Base-by-base conservation (phyloP, 2,113 vertebrate genomes). In the Catagonus wagneri region DNA sequence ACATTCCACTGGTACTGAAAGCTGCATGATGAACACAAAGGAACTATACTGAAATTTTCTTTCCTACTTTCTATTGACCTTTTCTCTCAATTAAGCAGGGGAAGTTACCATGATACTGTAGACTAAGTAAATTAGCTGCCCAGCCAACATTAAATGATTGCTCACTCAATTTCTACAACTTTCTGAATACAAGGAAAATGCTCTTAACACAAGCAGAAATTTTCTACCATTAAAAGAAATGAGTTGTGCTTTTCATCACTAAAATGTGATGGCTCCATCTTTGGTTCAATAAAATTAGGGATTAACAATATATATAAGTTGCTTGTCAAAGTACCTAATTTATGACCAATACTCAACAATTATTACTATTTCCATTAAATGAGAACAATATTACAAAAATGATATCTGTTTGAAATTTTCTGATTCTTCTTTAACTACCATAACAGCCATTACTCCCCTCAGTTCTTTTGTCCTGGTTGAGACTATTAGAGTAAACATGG, bases 51-150 rank as follows among this genome's bases (percentile, higher is more conserved):
- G 22, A 87, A 66, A 29, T 32, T 91, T 58, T 58, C 87, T n/a
- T 29, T 90, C 25, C 32, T 81, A 89, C 19, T 66, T 81, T 78
- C 32, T 19, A 76, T 3, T 50, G 79, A 66, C 27, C 34, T 83
- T 93, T 95, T 71, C 54, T 92, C 32, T 84, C 61, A 85, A 36
- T 83, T 92, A 94, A 76, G 23, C 34, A 71, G 75, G n/a, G 36
- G 54, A 65, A 89, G 15, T 69, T 60, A 68, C 63, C 39, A 75
- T 63, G 5, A 34, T 36, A 27, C 8, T 50, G 39, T 65, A 92
- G n/a, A 60, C 44, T 66, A 52, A 85, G 34, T 89, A 60, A 86
- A 90, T 89, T 27, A 94, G 32, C 36, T 56, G 54, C 16, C 27
- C 32, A 14, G 14, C 27, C 69, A 78, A 65, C 44, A 83, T 32